Conservation (phyloP, 2,797 vertebrate genomes). For the Sebastes iracundus region DNA sequence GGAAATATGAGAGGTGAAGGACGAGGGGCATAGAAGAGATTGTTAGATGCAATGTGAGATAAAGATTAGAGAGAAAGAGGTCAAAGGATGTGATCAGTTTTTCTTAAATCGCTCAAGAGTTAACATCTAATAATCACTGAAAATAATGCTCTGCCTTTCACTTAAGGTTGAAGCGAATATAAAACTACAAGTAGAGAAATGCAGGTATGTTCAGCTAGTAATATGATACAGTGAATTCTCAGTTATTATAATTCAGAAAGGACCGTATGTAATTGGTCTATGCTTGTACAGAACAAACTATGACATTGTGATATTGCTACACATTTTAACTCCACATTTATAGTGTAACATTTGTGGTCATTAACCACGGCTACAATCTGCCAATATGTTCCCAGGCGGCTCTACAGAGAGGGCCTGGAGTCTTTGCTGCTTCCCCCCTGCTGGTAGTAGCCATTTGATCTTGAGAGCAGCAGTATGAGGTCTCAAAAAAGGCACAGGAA, state of each 20-base stretch:
- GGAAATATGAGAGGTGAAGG: not conserved
- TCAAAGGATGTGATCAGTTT: not conserved
- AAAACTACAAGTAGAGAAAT: not conserved
- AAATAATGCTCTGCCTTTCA: not conserved
- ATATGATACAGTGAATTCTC: not conserved
- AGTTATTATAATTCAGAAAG: not conserved
- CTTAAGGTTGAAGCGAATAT: not conserved
- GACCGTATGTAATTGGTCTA: not conserved
- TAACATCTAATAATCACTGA: not conserved
- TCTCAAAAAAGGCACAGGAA: not conserved
- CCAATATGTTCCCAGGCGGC: not conserved
- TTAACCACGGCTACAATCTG: not conserved
- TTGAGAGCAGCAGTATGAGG: not conserved
- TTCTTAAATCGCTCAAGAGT: not conserved
- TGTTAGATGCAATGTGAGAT: not conserved
- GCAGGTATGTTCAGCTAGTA: not conserved
- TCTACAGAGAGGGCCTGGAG: not conserved
- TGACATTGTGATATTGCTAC: not conserved
- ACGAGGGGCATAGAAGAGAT: not conserved
- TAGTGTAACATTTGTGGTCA: not conserved
- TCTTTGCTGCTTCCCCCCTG: not conserved
- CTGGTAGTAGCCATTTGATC: slow-evolving; percentile 1
- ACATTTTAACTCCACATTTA: not conserved
- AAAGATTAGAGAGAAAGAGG: not conserved
- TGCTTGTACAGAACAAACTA: not conserved